phyloP scores from a whole-genome alignment of 2,888 invertebrate species.

The Cryptophagus acutangulus region DNA sequence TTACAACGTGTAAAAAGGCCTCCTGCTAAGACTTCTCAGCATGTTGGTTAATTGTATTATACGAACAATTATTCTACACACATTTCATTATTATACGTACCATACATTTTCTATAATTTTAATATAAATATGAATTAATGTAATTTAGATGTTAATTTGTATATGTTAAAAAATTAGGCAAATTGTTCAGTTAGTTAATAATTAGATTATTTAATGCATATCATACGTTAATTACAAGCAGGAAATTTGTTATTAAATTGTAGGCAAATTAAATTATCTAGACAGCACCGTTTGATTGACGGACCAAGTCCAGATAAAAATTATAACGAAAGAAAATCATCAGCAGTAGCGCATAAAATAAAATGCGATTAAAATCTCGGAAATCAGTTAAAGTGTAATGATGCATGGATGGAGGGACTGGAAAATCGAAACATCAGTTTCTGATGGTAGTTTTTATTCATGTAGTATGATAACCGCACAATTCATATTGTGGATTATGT shows the following conservation, averaged over 20 bases:
- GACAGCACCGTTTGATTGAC: no score
- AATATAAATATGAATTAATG: neutral
- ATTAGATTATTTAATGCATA: neutral
- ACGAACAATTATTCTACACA: conserved; percentile 19
- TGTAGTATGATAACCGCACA: conserved; percentile 26
- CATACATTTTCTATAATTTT: neutral
- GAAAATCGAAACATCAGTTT: neutral
- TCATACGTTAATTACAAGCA: no score
- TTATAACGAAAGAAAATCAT: no score
- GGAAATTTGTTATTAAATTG: no score
- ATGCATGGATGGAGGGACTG: conserved; percentile 29
- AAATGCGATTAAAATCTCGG: no score
- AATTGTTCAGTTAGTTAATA: neutral
- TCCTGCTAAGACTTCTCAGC: conserved; percentile 14
- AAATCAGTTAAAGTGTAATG: conserved; percentile 35
- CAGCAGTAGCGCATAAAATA: no score
- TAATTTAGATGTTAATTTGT: neutral
- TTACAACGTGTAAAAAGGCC: conserved; percentile 9
- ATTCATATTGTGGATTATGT: no score
- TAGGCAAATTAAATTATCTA: no score
- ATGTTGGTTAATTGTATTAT: conserved; percentile 22
- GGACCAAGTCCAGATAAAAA: no score
- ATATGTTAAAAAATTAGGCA: neutral
- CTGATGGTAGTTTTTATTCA: neutral
- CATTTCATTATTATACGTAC: neutral